Evolutionary conservation across 37 sponge, comb jelly and placozoan genomes (phyloP), one percentile per base, ranked within the genome.

Genomic region (Geodia barretti): DNA sequence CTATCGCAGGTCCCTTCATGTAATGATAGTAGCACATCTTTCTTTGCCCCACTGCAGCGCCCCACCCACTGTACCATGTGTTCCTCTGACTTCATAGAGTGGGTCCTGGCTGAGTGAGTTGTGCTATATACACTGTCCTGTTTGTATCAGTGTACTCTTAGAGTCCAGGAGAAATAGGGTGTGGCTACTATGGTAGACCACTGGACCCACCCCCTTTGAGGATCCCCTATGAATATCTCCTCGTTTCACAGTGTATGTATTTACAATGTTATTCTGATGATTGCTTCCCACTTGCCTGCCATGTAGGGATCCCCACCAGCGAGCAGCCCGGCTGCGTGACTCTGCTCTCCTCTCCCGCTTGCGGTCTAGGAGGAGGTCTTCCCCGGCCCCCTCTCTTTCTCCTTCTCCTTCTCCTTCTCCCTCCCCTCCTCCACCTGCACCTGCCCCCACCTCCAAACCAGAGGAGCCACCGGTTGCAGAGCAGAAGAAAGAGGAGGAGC

Each of bases 381-480:
- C n/a, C n/a, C n/a, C n/a, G n/a, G n/a, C n/a, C n/a, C n/a, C n/a
- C n/a, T n/a, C n/a, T 59, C 60, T 20, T 20, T 59, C 60, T 20
- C 19, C 60, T 59, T 59, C 60, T 20, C 14, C 20, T 20, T n/a
- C n/a, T n/a, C n/a, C n/a, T n/a, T n/a, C n/a, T n/a, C 24, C 28
- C 66, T 65, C 66, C 66, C 8, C 66, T 29, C 66, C 66, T 65
- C 60, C 60, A 59, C 60, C 20, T 59, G 19, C 60, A 59, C 66
- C 66, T 65, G 20, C 66, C 19, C 9, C 28, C 24, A 8, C 9
- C 66, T 17, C 9, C 20, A 65, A n/a, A n/a, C 66, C 66, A 47
- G 8, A 30, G 39, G 67, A 65, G 26, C 7, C 7, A 65, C 28
- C 26, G 67, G 67, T 8, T 24, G 26, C 26, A 65, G 26, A 28